Percentiles rank a stretch among this genome's conserved stretches.
Evolutionary conservation across 2,797 vertebrate genomes (phyloP).

Genomic region (Presbytis comata): DNA sequence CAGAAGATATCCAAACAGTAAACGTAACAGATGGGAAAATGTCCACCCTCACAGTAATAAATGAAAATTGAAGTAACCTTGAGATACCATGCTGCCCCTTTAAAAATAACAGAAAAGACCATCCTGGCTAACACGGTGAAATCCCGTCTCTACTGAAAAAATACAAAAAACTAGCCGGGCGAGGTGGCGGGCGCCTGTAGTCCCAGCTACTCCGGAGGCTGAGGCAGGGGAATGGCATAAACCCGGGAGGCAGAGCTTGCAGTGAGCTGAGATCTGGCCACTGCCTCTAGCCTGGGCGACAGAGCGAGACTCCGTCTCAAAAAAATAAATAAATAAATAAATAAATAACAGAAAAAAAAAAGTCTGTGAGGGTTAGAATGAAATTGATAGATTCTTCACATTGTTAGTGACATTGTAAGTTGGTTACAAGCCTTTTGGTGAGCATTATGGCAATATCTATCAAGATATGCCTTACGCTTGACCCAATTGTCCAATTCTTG

Average conservation of each 20-base stretch:
- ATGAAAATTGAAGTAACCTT: neutral
- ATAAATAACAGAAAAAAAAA: neutral
- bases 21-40: neutral
- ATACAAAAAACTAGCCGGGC: too few species aligned
- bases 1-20: neutral
- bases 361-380: neutral
- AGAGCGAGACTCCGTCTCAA: too few species aligned
- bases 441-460: neutral
- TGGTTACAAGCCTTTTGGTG: neutral
- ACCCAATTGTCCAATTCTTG: neutral
- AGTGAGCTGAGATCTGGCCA: too few species aligned
- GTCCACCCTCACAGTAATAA: neutral
- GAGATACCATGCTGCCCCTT: neutral
- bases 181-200: too few species aligned
- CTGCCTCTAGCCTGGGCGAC: too few species aligned
- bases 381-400: neutral
- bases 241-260: too few species aligned
- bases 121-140: too few species aligned
- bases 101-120: slow-evolving; percentile 14
- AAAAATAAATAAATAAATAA: too few species aligned
- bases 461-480: neutral
- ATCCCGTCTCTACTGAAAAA: too few species aligned
- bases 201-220: too few species aligned
- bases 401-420: neutral
- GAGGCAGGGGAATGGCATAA: too few species aligned